phyloP scores from a whole-genome alignment of 2,113 vertebrate species.

The Pangasianodon hypophthalmus region DNA sequence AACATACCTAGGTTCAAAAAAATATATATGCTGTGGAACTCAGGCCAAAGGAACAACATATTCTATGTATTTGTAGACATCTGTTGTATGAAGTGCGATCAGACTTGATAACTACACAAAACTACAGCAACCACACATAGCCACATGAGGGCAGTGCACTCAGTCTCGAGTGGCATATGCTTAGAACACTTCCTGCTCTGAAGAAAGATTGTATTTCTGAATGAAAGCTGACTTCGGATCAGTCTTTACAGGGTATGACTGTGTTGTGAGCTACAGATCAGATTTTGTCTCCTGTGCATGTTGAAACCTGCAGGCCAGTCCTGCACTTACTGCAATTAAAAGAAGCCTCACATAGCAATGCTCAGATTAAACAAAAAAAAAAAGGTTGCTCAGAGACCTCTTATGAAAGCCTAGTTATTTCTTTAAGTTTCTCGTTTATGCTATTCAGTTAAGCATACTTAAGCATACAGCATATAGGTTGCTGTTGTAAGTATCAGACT shows the following conservation, averaged over 20 bases:
- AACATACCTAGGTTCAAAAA: not conserved
- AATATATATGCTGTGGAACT: not conserved
- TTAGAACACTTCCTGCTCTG: not conserved
- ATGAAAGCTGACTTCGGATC: constrained; percentile 22
- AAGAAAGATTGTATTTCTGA: not conserved
- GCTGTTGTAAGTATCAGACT: not conserved
- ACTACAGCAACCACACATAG: not conserved
- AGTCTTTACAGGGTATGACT: constrained; percentile 11
- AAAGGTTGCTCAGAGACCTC: not conserved
- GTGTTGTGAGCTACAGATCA: constrained; percentile 41
- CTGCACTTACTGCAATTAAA: constrained; percentile 5
- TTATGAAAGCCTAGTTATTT: not conserved
- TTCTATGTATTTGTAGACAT: constrained; percentile 22
- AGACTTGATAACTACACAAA: not conserved
- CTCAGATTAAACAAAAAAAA: constrained; percentile 27
- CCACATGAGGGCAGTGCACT: constrained; percentile 30
- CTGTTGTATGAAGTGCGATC: not conserved
- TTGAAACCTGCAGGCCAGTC: constrained; percentile 44
- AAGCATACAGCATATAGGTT: not conserved
- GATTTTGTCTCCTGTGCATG: constrained; percentile 42
- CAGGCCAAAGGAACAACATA: not conserved
- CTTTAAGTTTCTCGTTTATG: not conserved
- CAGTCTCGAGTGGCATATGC: not conserved
- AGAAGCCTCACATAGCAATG: constrained; percentile 21
- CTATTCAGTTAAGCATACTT: not conserved